A percentile compares a stretch with the other conserved stretches of the same genome.
phyloP scores from a whole-genome alignment of 2,888 invertebrate genomes.

The Spisula subtruncata region DNA sequence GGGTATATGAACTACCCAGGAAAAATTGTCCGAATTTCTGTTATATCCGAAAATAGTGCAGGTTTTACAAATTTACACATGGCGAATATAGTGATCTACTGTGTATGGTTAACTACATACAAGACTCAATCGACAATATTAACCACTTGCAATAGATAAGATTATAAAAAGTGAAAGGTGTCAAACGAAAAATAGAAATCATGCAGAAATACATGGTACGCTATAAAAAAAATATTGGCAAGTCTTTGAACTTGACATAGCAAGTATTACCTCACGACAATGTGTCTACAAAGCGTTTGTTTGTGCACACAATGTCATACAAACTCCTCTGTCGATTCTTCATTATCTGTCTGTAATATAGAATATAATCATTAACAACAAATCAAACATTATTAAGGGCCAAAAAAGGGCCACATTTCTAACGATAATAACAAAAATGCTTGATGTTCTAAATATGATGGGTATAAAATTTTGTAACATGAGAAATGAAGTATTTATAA shows the following conservation, averaged over 20 bases:
- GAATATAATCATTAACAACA: constrained; percentile 28
- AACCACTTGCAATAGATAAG: constrained; percentile 13
- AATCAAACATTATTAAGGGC: neutral
- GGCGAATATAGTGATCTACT: neutral
- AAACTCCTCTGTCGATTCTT: constrained; percentile 66
- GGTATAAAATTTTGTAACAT: neutral
- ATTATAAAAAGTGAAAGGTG: constrained; percentile 11
- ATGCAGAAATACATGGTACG: neutral
- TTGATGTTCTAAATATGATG: neutral
- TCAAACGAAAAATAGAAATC: neutral
- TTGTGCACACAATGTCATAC: constrained; percentile 51
- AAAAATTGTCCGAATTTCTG: neutral
- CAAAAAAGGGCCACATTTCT: neutral
- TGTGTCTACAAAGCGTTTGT: constrained; percentile 12
- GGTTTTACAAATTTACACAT: neutral
- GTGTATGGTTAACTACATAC: constrained; percentile 8
- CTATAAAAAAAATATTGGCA: neutral
- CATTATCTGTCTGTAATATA: constrained; percentile 67
- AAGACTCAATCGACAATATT: constrained; percentile 17
- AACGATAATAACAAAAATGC: neutral
- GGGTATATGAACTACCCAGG: neutral
- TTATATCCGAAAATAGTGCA: no score
- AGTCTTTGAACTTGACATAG: constrained; percentile 37
- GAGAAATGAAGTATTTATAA: neutral
- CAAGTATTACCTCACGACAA: constrained; percentile 41